Evolutionary conservation across 1,140 invertebrate genomes (phyloP).

Genomic region (Drosophila nikananu): DNA sequence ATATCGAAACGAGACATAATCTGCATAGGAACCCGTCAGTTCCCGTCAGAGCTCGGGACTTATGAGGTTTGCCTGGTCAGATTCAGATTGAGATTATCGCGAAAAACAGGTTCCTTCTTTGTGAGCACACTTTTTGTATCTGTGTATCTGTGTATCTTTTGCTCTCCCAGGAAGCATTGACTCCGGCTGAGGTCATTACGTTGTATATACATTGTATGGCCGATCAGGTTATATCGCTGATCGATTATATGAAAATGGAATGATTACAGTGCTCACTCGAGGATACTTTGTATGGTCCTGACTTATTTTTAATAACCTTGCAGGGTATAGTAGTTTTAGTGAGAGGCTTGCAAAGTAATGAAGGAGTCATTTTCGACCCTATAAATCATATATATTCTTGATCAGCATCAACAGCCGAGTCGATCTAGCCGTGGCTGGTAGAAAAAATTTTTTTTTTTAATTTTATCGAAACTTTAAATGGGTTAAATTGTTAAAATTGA

Average conservation of each 20-base stretch:
- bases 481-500: too few relatives aligned
- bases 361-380: too few relatives aligned
- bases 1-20: slow-evolving; percentile 43
- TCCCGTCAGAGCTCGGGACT: slow-evolving; percentile 7
- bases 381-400: too few relatives aligned
- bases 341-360: too few relatives aligned
- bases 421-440: too few relatives aligned
- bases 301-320: too few relatives aligned
- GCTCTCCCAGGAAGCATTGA: slow-evolving; percentile 47
- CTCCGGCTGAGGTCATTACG: slow-evolving; percentile 32
- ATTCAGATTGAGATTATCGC: slow-evolving; percentile 18
- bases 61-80: slow-evolving; percentile 16
- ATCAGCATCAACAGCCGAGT: too few relatives aligned
- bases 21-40: slow-evolving; percentile 43
- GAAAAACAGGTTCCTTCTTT: slow-evolving; percentile 43
- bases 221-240: slow-evolving; percentile 25
- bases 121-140: slow-evolving; percentile 12
- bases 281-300: slow-evolving; percentile 4
- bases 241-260: slow-evolving; percentile 25
- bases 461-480: too few relatives aligned
- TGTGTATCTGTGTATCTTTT: neutral
- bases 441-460: too few relatives aligned
- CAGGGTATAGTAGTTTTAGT: too few relatives aligned
- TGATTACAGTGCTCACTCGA: slow-evolving; percentile 1
- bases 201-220: slow-evolving; percentile 16